Percentiles rank a stretch among this genome's conserved stretches.
phyloP scores from a whole-genome alignment of 53 echinoderm and acorn worm genomes.

The Zoroaster sp. region DNA sequence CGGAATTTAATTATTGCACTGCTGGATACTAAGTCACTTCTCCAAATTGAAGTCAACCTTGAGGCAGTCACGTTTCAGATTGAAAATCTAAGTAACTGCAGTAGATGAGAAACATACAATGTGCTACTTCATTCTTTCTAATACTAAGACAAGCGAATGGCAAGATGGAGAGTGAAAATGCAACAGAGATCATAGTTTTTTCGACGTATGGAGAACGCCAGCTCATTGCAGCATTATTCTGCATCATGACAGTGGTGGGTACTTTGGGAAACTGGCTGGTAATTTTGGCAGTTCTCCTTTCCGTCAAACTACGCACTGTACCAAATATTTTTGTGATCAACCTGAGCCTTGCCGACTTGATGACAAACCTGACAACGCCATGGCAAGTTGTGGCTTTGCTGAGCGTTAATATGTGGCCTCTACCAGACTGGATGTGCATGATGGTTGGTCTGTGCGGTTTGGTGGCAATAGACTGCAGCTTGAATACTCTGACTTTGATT shows the following conservation, averaged over 20 bases:
- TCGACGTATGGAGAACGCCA: slow-evolving; percentile 19
- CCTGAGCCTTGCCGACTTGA: slow-evolving; percentile 50
- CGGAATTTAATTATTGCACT: no score
- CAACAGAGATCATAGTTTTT: not conserved
- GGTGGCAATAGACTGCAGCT: not conserved
- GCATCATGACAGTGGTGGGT: slow-evolving; percentile 43
- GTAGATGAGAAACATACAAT: no score
- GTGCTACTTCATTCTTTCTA: no score
- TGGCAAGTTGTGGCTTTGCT: slow-evolving; percentile 40
- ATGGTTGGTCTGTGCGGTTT: not conserved
- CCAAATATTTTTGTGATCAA: slow-evolving; percentile 62
- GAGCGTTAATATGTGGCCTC: not conserved
- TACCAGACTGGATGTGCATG: slow-evolving; percentile 22
- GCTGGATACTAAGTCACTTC: no score
- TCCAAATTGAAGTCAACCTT: no score
- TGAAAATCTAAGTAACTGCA: no score
- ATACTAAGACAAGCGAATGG: no score
- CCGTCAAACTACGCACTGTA: slow-evolving; percentile 33
- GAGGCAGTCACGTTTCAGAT: no score
- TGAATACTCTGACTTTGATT: slow-evolving; percentile 14
- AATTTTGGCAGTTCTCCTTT: slow-evolving; percentile 23
- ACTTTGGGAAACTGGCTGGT: slow-evolving; percentile 54
- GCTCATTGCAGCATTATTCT: not conserved
- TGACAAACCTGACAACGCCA: slow-evolving; percentile 15
- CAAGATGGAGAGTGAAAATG: not conserved